A percentile compares a stretch with the other conserved stretches of the same genome.
Evolutionary conservation across 2,113 vertebrate genomes (phyloP).

Genomic region (Gavialis gangeticus): DNA sequence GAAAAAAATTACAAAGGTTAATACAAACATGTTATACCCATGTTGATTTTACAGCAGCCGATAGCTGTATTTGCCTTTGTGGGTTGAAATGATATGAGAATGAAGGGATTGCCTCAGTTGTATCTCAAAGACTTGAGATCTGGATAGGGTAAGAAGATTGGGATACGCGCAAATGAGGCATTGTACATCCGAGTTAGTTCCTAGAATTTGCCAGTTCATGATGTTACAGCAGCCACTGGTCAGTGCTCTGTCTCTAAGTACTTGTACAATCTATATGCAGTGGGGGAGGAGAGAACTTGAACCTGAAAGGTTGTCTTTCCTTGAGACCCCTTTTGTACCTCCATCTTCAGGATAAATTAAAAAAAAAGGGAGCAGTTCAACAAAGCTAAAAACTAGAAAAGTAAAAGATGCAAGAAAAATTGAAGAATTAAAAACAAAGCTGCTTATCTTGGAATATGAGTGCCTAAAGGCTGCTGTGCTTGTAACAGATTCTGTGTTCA

Average conservation of each 20-base stretch:
- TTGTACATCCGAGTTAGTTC: not conserved
- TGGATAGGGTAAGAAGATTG: not conserved
- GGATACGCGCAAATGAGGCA: not conserved
- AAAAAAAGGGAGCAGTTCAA: not conserved
- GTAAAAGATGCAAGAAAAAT: not conserved
- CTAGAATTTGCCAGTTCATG: not conserved
- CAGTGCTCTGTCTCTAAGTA: not conserved
- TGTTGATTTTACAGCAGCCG: not conserved
- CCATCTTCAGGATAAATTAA: not conserved
- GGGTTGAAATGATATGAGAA: not conserved
- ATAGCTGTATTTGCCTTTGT: not conserved
- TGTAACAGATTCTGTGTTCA: not conserved
- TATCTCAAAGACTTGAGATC: not conserved
- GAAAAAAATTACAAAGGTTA: not conserved
- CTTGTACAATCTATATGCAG: not conserved
- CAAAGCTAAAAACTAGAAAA: not conserved
- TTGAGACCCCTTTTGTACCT: not conserved
- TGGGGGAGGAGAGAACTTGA: not conserved
- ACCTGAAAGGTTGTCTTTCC: not conserved
- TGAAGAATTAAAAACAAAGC: not conserved
- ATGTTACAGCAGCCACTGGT: not conserved
- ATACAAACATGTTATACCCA: not conserved
- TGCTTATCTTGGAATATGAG: not conserved
- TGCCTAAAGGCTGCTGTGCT: not conserved
- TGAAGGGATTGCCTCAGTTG: not conserved